Base-by-base conservation (phyloP, 2,797 vertebrate species). In the Lithobates sylvaticus region DNA sequence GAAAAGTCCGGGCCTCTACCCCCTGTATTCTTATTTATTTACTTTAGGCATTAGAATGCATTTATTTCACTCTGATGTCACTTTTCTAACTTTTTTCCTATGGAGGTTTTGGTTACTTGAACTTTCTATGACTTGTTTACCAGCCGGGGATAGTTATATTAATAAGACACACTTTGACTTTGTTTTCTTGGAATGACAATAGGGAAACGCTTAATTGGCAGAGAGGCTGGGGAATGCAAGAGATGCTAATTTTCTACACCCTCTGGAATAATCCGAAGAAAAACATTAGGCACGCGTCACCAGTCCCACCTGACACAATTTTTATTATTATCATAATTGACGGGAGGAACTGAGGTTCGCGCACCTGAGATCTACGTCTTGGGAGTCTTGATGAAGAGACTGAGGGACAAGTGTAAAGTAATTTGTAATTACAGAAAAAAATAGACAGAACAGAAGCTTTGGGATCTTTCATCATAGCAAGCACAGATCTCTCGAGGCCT, bases 321-420 rank as follows among this genome's bases (percentile, higher is more conserved):
- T 23, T 67, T 64, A 34, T 75, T 67, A 23, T 84, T 72, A 58
- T 72, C 27, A 64, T 72, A 78, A 84, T 84, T 78, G 58, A 39
- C 18, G 12, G 26, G 50, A 27, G 36, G 47, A 23, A n/a, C n/a
- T 1, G 21, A 36, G 67, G 8, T 34, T 5, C 1, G 16, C 10
- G 67, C 83, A 84, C 23, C 83, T 84, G 83, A 16, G 76, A 21
- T 34, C 68, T 8, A 1, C 1, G 18, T 71, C 83, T n/a, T 68
- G 2, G 36, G 68, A 50, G 83, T 32, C 10, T 6, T 26, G 3
- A 58, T 15, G 16, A 21, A 27, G 16, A n/a, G 13, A 44, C 5
- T n/a, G 13, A 32, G 74, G 42, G 47, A 78, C 18, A 21, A 18
- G 18, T 71, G 64, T 65, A 78, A 23, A 29, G 34, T 39, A 71